Percentiles rank a stretch among this genome's conserved stretches.
Conservation (phyloP, 2,113 vertebrate genomes). For the Sarotherodon lohbergeri region DNA sequence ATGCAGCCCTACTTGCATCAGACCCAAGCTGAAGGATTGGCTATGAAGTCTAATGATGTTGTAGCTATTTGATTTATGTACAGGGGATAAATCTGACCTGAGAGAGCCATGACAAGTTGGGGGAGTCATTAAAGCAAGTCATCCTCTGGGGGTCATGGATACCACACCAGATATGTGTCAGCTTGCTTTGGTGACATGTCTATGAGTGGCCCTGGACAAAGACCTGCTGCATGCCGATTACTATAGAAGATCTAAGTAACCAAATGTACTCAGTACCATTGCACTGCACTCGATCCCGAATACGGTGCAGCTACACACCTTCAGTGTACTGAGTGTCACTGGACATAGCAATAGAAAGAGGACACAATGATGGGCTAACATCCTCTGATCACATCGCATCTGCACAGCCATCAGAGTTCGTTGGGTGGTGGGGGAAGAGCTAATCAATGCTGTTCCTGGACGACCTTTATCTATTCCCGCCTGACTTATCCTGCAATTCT, state of each 20-base stretch:
- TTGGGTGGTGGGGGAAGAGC: not conserved
- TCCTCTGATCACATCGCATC: slow-evolving; percentile 20
- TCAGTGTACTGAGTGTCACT: rapidly evolving
- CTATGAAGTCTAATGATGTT: not conserved
- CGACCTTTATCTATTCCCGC: not conserved
- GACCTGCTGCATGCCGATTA: not conserved
- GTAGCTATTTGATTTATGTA: not conserved
- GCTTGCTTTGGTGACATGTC: not conserved
- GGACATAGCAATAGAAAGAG: not conserved
- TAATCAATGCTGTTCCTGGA: not conserved
- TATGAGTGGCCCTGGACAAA: not conserved
- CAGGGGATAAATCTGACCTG: not conserved
- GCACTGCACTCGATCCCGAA: not conserved
- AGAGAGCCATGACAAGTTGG: not conserved
- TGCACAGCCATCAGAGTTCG: not conserved
- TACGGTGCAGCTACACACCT: not conserved
- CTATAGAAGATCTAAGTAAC: not conserved
- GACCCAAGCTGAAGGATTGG: not conserved
- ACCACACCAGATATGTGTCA: not conserved
- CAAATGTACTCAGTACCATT: too few species aligned
- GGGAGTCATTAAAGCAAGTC: not conserved
- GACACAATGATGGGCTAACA: not conserved
- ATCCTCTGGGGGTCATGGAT: not conserved
- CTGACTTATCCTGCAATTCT: not conserved
- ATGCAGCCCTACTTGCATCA: not conserved